Percentiles rank a stretch among this genome's conserved stretches.
These are phyloP conservation scores for Pollimyrus isidori DNA, from an alignment of 2,113 vertebrate species.

Conservation along the genomic window DNA sequence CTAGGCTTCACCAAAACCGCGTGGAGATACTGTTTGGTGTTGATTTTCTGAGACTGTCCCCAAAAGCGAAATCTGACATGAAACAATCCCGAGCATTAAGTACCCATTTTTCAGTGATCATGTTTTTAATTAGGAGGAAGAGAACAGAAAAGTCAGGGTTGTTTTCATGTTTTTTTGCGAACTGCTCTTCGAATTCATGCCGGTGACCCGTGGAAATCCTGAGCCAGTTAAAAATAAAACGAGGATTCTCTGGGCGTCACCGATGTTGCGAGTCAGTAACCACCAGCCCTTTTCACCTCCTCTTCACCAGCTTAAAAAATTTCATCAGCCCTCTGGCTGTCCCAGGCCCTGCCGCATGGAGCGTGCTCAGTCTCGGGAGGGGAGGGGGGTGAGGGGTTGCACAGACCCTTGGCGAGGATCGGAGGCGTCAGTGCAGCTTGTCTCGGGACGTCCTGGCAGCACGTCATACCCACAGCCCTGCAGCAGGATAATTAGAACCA, in stretches of 20 bases:
- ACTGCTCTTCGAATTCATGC: background rate
- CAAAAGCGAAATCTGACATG: background rate
- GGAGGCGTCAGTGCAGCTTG: conserved; percentile 64
- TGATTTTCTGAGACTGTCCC: background rate
- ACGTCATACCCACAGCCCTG: conserved; percentile 52
- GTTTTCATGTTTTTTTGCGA: background rate
- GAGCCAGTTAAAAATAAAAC: background rate
- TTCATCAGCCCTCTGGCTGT: background rate
- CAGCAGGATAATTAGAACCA: conserved; percentile 56
- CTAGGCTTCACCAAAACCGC: background rate
- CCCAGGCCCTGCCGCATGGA: background rate
- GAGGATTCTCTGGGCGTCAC: background rate
- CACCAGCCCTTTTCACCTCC: background rate
- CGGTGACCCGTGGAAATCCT: background rate
- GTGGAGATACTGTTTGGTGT: background rate
- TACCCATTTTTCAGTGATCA: background rate
- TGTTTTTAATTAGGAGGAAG: background rate
- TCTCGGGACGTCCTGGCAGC: conserved; percentile 58
- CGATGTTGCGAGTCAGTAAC: background rate
- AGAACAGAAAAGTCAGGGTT: background rate
- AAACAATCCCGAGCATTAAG: background rate
- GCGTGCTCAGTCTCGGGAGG: conserved; percentile 58
- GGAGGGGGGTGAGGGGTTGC: conserved; percentile 36
- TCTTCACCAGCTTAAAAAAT: background rate
- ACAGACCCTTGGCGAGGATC: conserved; percentile 52